Percentiles rank a stretch among this genome's conserved stretches.
Evolutionary conservation across 2,888 invertebrate genomes (phyloP).

Genomic region (Thymelicus lineola): DNA sequence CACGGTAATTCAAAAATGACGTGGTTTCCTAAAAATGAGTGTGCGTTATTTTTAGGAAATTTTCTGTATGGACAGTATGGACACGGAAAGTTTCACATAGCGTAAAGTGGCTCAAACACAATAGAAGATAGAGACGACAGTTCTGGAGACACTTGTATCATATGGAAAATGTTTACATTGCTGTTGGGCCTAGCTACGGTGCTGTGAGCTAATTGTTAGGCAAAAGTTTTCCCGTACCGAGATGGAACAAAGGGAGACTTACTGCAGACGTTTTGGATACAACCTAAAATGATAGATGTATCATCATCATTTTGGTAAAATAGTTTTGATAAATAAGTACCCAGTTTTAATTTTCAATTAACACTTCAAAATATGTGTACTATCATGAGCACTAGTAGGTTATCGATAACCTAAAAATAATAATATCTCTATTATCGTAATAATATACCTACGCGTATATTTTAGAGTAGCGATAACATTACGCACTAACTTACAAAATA

Average conservation of each 20-base stretch:
- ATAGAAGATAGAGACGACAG: background rate
- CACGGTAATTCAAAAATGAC: constrained; percentile 33
- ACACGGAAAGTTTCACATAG: constrained; percentile 4
- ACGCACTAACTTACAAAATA: too few species aligned
- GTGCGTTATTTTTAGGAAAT: constrained; percentile 24
- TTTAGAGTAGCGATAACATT: too few species aligned
- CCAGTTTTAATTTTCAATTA: background rate
- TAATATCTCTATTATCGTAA: too few species aligned
- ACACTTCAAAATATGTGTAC: too few species aligned
- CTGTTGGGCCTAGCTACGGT: background rate
- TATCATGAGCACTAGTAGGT: too few species aligned
- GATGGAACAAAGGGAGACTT: background rate
- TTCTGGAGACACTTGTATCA: constrained; percentile 5
- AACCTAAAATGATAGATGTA: too few species aligned
- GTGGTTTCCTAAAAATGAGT: constrained; percentile 29
- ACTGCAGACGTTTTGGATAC: background rate
- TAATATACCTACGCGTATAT: too few species aligned
- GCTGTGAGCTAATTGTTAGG: constrained; percentile 1
- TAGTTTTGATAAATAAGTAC: too few species aligned
- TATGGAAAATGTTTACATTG: constrained; percentile 13
- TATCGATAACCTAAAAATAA: too few species aligned
- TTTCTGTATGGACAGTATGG: constrained; percentile 26
- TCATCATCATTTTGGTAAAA: too few species aligned
- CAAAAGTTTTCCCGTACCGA: background rate
- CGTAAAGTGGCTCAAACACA: constrained; percentile 1